A percentile compares a stretch with the other conserved stretches of the same genome.
phyloP scores from a whole-genome alignment of 2,797 vertebrate species.

The Diglossa cyanea region DNA sequence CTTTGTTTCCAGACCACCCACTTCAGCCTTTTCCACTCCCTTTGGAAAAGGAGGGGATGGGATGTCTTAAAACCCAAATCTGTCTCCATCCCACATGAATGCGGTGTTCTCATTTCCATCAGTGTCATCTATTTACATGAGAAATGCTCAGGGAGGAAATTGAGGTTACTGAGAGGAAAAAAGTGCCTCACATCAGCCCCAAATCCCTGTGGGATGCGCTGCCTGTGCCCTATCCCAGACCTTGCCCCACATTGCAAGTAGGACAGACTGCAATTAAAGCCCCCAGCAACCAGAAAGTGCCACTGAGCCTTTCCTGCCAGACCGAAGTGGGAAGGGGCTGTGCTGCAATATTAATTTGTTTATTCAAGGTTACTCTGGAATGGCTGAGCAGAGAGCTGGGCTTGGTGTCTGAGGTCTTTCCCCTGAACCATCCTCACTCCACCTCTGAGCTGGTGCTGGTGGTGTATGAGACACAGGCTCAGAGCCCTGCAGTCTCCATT shows the following conservation, averaged over 20 bases:
- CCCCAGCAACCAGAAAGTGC: neutral
- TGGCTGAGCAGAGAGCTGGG: neutral
- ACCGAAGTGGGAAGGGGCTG: neutral
- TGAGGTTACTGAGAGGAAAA: slow-evolving; percentile 12
- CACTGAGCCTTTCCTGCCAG: neutral
- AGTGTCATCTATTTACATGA: slow-evolving; percentile 35
- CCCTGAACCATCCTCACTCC: neutral
- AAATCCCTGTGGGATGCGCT: neutral
- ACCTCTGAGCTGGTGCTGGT: neutral
- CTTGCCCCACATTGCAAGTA: slow-evolving; percentile 60
- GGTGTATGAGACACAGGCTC: neutral
- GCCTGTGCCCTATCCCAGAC: slow-evolving; percentile 6
- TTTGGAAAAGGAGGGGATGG: neutral
- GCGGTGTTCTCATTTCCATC: slow-evolving; percentile 12
- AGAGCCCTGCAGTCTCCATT: neutral
- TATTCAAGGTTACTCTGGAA: neutral
- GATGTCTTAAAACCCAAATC: neutral
- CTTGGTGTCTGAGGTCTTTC: neutral
- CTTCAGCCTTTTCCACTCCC: neutral
- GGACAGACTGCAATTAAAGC: slow-evolving; percentile 23
- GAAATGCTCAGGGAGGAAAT: neutral
- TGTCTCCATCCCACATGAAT: neutral
- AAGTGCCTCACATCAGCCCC: neutral
- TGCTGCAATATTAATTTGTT: neutral
- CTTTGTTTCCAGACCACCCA: neutral